These are phyloP conservation scores for Clostera curtula DNA, from an alignment of 2,888 invertebrate species.

Conservation along the genomic window DNA sequence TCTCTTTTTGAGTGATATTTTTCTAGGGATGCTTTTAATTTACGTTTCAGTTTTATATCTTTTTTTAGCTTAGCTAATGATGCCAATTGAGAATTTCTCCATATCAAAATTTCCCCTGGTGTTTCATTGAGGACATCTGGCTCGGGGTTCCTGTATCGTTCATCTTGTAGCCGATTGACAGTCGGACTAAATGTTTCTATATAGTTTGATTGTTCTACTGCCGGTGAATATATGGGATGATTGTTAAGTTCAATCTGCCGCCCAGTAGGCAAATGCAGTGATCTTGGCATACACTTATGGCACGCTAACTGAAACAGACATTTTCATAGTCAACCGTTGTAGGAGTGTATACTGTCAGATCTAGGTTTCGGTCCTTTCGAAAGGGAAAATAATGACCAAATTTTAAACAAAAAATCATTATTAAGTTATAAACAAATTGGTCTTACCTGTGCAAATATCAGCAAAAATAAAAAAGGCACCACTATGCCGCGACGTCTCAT, in stretches of 20 bases:
- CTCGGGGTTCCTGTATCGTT: neutral
- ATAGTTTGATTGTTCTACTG: slow-evolving; percentile 1
- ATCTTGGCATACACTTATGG: slow-evolving; percentile 26
- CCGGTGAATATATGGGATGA: neutral
- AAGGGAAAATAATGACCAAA: too few relatives aligned
- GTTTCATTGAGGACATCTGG: too few relatives aligned
- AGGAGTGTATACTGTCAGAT: too few relatives aligned
- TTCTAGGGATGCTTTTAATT: slow-evolving; percentile 12
- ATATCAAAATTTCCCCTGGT: too few relatives aligned
- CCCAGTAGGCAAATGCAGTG: too few relatives aligned
- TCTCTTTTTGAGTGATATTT: slow-evolving; percentile 7
- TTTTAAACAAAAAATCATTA: too few relatives aligned
- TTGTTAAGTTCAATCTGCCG: slow-evolving; percentile 4
- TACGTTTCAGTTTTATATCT: slow-evolving; percentile 24
- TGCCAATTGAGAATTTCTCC: too few relatives aligned
- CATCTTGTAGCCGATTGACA: too few relatives aligned
- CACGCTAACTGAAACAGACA: slow-evolving; percentile 30
- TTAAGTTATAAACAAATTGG: neutral
- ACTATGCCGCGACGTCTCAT: slow-evolving; percentile 46
- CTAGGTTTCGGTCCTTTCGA: too few relatives aligned
- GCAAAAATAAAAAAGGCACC: slow-evolving; percentile 25
- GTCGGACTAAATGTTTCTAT: too few relatives aligned
- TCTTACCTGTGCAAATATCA: slow-evolving; percentile 36
- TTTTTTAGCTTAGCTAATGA: too few relatives aligned
- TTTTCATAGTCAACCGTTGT: slow-evolving; percentile 4